Evolutionary conservation across 2,888 invertebrate species (phyloP), one percentile per base, ranked within the genome.

Genomic region (Mechanitis mazaeus): DNA sequence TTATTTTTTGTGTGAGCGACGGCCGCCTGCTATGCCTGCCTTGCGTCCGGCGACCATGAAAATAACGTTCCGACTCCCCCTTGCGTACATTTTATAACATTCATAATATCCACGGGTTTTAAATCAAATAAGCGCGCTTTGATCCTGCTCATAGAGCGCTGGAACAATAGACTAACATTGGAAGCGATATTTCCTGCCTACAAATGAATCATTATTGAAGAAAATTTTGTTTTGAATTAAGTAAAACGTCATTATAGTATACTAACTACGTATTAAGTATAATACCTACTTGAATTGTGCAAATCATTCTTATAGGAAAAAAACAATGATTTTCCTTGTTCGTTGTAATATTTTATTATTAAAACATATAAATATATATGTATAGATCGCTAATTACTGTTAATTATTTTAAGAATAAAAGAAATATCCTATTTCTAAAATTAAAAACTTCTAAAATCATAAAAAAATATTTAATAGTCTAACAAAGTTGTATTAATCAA

Each of bases 41-140:
- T 82, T 77, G 78, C 75, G 83, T 82, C 81, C 81, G 81, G 80
- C 81, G 87, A 83, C 86, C 84, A 81, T 87, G 85, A 87, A 84
- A 85, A 87, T 78, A 77, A 77, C 78, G 76, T 78, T 75, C 75
- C 70, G 69, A 76, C 73, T 81, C 75, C 76, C 73, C 72, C 71
- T 71, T 68, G 70, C 65, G 63, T 68, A 65, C 68, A 60, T 69
- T 69, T 70, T 71, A 70, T 69, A 70, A 71, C 59, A 69, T 68
- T 66, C 65, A 66, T 65, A 66, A 64, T 70, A 63, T 69, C 58
- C 60, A 61, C 55, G 54, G 60, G 63, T 65, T 67, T 57, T 54
- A 61, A 58, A 58, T 59, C 58, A 59, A 61, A 65, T 54, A 60
- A 50, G 38, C 47, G 54, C 31, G 7, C 31, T 28, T 31, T 3